Conservation (phyloP, 2,113 vertebrate species). For the Tupaia tana region DNA sequence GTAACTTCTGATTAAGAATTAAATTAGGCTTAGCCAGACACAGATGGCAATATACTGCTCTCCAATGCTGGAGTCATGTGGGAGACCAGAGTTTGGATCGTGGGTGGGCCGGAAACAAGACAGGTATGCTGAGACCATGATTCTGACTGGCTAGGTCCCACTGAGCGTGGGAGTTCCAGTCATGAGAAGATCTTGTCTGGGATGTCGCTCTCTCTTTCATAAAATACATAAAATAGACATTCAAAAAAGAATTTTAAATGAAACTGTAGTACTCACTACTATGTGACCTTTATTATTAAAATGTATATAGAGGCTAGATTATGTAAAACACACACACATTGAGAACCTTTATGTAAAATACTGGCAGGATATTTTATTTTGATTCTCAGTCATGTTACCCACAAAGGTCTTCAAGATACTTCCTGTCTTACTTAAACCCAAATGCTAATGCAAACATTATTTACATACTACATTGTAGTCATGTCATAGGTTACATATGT, state of each 20-base stretch:
- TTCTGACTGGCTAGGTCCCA: too few relatives aligned
- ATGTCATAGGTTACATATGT: background rate
- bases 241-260: slow-evolving; percentile 4
- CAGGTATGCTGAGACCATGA: too few relatives aligned
- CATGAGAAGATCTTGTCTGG: too few relatives aligned
- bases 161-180: too few relatives aligned
- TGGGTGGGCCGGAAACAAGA: too few relatives aligned
- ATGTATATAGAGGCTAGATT: background rate
- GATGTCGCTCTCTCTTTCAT: too few relatives aligned
- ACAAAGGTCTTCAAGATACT: background rate
- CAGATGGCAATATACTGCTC: too few relatives aligned
- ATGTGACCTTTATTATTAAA: background rate
- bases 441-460: background rate
- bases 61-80: too few relatives aligned
- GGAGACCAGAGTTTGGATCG: too few relatives aligned
- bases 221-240: too few relatives aligned
- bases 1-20: background rate
- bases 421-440: background rate
- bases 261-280: background rate
- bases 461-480: background rate
- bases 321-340: background rate
- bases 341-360: background rate
- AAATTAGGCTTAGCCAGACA: too few relatives aligned
- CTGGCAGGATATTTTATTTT: background rate
- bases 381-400: background rate